phyloP scores from a whole-genome alignment of 2,797 vertebrate species.

The Nyctalus aviator region DNA sequence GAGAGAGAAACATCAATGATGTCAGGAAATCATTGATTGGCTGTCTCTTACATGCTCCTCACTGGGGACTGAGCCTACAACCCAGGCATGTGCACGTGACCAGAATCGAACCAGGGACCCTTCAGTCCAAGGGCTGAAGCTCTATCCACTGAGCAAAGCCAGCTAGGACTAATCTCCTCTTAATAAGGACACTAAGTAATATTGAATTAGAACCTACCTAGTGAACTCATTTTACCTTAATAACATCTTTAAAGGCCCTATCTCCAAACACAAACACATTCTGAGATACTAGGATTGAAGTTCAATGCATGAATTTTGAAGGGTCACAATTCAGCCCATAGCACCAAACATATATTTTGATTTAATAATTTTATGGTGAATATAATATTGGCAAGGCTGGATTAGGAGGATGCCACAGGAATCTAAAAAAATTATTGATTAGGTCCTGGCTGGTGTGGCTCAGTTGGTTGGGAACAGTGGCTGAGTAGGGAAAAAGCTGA shows the following conservation, averaged over 20 bases:
- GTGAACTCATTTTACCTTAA: background rate
- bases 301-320: background rate
- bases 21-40: no score
- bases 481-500: background rate
- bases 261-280: background rate
- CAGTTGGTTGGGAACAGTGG: background rate
- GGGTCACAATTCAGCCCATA: background rate
- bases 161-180: background rate
- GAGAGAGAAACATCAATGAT: no score
- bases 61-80: no score
- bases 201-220: background rate
- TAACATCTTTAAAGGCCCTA: background rate
- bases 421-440: background rate
- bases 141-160: no score
- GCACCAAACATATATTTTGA: background rate
- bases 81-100: no score
- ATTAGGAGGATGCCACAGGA: background rate
- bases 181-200: background rate
- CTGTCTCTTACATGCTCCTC: no score
- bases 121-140: rapidly evolving
- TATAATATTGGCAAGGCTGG: background rate
- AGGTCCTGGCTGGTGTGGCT: background rate
- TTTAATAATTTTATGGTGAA: background rate
- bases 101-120: no score
- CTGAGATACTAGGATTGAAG: background rate